phyloP scores from a whole-genome alignment of 2,797 vertebrate species.

The Onychomys torridus region DNA sequence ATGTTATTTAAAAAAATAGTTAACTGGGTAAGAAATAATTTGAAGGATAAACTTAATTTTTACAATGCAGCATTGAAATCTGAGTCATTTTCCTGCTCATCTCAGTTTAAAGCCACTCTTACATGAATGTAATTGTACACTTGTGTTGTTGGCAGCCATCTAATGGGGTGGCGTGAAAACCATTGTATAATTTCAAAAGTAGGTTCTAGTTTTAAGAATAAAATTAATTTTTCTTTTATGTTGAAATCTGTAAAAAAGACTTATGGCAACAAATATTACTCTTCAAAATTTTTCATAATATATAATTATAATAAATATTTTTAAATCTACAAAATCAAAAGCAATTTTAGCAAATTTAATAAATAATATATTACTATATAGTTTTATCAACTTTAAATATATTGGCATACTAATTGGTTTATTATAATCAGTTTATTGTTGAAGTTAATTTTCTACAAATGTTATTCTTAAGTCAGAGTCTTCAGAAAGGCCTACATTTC shows the following conservation, averaged over 20 bases:
- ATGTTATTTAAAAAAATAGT: slow-evolving; percentile 34
- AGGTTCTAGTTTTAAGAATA: slow-evolving; percentile 1
- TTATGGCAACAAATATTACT: background rate
- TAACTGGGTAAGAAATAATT: slow-evolving; percentile 64
- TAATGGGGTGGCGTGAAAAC: background rate
- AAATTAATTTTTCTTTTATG: slow-evolving; percentile 32
- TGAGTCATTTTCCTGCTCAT: slow-evolving; percentile 78
- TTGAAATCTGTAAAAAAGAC: background rate
- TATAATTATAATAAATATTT: slow-evolving; percentile 26
- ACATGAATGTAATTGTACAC: slow-evolving; percentile 16
- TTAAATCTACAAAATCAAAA: background rate
- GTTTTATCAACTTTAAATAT: background rate
- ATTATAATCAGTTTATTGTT: background rate
- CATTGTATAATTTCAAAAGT: slow-evolving; percentile 22
- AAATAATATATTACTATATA: background rate
- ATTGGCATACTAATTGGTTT: background rate
- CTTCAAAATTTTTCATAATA: background rate
- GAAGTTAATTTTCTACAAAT: slow-evolving; percentile 24
- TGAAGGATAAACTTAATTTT: background rate
- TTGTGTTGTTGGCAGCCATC: background rate
- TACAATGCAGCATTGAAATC: slow-evolving; percentile 38
- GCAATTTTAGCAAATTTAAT: slow-evolving; percentile 10
- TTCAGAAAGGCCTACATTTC: slow-evolving; percentile 7
- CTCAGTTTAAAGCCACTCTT: slow-evolving; percentile 90
- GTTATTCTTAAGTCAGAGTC: slow-evolving; percentile 16